Evolutionary conservation across 2,113 vertebrate species (phyloP).

Genomic region (Gadus macrocephalus): DNA sequence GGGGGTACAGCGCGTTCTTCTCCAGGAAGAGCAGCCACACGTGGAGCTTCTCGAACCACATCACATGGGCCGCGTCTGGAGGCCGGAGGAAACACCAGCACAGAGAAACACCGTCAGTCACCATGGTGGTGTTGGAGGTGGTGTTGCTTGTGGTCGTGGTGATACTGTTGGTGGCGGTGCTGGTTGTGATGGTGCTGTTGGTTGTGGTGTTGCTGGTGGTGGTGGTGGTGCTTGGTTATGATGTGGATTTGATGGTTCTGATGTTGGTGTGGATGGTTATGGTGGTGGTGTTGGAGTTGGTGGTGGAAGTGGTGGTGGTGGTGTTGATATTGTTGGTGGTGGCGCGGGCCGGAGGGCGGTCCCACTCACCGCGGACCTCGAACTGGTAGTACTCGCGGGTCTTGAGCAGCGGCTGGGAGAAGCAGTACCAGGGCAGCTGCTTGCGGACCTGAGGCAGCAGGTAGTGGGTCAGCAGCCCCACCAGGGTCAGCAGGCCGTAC

Average conservation of each 20-base stretch:
- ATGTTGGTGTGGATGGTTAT: no score
- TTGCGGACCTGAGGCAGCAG: constrained; percentile 94
- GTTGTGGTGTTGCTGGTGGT: not conserved
- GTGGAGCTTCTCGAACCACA: constrained; percentile 98
- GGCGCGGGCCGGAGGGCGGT: not conserved
- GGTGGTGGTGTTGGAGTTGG: no score
- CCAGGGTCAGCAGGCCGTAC: constrained; percentile 83
- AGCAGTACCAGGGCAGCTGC: constrained; percentile 96
- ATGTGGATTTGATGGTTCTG: no score
- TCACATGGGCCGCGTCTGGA: constrained; percentile 91
- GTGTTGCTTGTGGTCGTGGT: no score
- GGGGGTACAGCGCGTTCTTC: constrained; percentile 93
- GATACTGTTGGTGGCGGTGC: no score
- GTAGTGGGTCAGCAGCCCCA: constrained; percentile 92
- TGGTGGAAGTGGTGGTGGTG: no score
- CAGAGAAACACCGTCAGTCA: no score
- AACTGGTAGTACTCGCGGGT: constrained; percentile 95
- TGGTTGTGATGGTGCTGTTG: no score
- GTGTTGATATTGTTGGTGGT: no score
- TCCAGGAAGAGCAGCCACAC: constrained; percentile 96
- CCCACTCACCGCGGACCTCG: constrained; percentile 89
- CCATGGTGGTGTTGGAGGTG: no score
- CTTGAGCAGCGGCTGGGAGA: constrained; percentile 95
- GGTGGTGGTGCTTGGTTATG: no score
- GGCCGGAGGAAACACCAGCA: not conserved